Evolutionary conservation across 2,888 invertebrate genomes (phyloP).

Genomic region (Limenitis camilla): DNA sequence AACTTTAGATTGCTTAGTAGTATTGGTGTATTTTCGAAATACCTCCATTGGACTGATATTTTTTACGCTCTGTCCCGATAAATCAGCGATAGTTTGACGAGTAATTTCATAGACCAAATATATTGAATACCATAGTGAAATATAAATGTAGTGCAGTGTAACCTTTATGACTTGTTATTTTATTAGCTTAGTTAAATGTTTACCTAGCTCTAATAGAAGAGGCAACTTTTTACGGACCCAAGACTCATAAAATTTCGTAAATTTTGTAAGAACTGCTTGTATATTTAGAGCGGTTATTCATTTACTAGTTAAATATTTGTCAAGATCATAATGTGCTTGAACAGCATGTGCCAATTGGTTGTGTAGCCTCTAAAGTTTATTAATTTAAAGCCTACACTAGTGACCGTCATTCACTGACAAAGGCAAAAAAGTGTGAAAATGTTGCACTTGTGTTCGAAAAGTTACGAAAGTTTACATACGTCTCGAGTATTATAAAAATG

Average conservation of each 20-base stretch:
- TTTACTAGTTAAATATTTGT: conserved; percentile 7
- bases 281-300: background rate
- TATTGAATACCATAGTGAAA: background rate
- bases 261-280: background rate
- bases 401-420: conserved; percentile 11
- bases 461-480: background rate
- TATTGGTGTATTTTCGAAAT: too few relatives aligned
- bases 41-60: too few relatives aligned
- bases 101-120: background rate
- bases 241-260: background rate
- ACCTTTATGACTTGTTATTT: too few relatives aligned
- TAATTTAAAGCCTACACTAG: background rate
- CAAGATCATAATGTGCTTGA: background rate
- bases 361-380: conserved; percentile 9
- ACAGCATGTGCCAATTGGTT: conserved; percentile 11
- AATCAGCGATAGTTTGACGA: background rate
- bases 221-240: too few relatives aligned
- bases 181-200: too few relatives aligned
- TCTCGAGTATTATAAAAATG: background rate
- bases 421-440: conserved; percentile 11
- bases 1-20: too few relatives aligned
- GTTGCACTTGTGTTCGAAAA: conserved; percentile 1
- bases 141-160: too few relatives aligned
- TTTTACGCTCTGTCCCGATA: too few relatives aligned
- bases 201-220: too few relatives aligned